Conservation (phyloP, 2,888 invertebrate species). For the Chloroclystis v-ata region DNA sequence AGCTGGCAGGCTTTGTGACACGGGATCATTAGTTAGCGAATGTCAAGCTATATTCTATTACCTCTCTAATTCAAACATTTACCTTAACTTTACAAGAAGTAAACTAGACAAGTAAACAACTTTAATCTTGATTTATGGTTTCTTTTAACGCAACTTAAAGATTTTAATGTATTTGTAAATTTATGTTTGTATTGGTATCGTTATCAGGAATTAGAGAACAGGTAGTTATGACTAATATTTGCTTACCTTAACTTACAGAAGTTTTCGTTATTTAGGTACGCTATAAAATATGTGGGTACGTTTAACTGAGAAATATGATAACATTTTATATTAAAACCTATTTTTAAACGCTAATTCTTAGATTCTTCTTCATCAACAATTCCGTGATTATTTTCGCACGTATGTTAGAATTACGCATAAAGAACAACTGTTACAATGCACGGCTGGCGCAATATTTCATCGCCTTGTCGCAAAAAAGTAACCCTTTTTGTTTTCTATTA, state of each 20-base stretch:
- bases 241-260: too few species aligned
- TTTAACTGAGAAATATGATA: too few species aligned
- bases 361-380: constrained; percentile 3
- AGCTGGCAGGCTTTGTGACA: constrained; percentile 57
- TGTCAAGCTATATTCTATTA: constrained; percentile 57
- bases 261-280: too few species aligned
- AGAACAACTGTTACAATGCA: constrained; percentile 72
- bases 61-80: constrained; percentile 52
- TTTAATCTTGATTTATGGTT: constrained; percentile 57
- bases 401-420: constrained; percentile 37
- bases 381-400: constrained; percentile 20
- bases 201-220: constrained; percentile 2
- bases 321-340: neutral
- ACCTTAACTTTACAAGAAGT: constrained; percentile 61
- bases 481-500: constrained; percentile 75
- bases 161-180: constrained; percentile 32
- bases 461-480: constrained; percentile 62
- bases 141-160: constrained; percentile 20
- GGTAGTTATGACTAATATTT: constrained; percentile 8
- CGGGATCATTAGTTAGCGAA: constrained; percentile 69
- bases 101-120: constrained; percentile 64
- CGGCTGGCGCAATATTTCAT: constrained; percentile 76
- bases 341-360: neutral
- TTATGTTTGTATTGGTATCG: constrained; percentile 3
- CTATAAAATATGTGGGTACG: too few species aligned